Percentiles rank a stretch among this genome's conserved stretches.
Conservation (phyloP, 2,888 invertebrate species). For the Lamproptera curius region DNA sequence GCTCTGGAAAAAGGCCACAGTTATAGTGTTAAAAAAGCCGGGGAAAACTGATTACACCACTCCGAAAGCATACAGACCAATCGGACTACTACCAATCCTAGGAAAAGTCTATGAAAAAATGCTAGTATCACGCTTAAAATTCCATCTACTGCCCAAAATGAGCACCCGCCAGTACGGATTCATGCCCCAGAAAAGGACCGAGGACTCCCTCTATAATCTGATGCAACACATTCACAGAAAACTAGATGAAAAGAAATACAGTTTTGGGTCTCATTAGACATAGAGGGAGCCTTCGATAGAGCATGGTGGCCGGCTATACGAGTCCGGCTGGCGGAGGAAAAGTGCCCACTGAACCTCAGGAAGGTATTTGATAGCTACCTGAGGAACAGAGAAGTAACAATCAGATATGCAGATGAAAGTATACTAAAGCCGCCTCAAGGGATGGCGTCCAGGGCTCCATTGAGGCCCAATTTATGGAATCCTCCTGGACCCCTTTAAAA, state of each 20-base stretch:
- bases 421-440: background rate
- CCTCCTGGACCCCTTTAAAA: background rate
- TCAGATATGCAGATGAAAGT: constrained; percentile 3
- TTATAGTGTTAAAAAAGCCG: background rate
- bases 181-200: too few species aligned
- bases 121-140: background rate
- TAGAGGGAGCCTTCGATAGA: too few species aligned
- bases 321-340: too few species aligned
- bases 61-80: background rate
- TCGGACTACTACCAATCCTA: too few species aligned
- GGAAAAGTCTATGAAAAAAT: too few species aligned
- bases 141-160: background rate
- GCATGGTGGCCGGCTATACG: background rate
- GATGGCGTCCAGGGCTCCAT: background rate
- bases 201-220: too few species aligned
- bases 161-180: too few species aligned
- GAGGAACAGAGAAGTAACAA: background rate
- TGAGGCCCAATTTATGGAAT: background rate
- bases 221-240: background rate
- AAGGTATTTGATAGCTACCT: constrained; percentile 6
- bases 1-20: background rate
- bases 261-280: background rate
- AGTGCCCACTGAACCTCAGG: background rate
- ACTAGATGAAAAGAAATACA: background rate
- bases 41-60: background rate